Conservation (phyloP, 1,140 invertebrate species). For the Diorhabda carinulata region DNA sequence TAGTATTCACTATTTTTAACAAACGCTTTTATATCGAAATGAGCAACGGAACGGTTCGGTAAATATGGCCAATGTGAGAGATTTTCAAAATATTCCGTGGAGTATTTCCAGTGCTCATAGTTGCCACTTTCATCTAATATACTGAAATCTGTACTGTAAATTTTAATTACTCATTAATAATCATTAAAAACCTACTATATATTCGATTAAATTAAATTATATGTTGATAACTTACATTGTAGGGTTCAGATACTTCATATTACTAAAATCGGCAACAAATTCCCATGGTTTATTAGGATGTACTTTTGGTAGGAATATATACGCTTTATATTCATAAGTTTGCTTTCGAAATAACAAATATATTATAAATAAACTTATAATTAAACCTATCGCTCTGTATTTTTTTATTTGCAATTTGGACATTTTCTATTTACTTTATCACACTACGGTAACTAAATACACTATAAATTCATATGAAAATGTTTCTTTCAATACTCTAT, state of each 20-base stretch:
- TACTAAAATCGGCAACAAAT: constrained; percentile 69
- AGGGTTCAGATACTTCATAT: constrained; percentile 66
- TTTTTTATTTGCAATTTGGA: constrained; percentile 34
- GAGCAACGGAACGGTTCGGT: constrained; percentile 54
- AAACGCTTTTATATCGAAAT: constrained; percentile 56
- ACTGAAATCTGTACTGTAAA: constrained; percentile 57
- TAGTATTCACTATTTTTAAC: constrained; percentile 47
- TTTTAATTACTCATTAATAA: too few relatives aligned
- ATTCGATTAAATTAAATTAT: too few relatives aligned
- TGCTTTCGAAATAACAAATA: constrained; percentile 34
- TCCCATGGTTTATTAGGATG: constrained; percentile 64
- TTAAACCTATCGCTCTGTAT: constrained; percentile 17
- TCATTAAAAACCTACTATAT: too few relatives aligned
- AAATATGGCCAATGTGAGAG: constrained; percentile 62
- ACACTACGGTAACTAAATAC: neutral
- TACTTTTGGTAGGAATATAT: constrained; percentile 45
- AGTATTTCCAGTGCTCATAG: constrained; percentile 67
- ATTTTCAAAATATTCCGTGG: constrained; percentile 61
- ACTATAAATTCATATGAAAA: neutral
- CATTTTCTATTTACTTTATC: constrained; percentile 23
- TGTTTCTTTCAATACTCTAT: neutral
- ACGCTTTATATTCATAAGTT: constrained; percentile 33
- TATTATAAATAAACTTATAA: constrained; percentile 25
- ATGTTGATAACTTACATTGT: constrained; percentile 58
- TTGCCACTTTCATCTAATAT: constrained; percentile 61